Percentiles rank a stretch among this genome's conserved stretches.
These are phyloP conservation scores for Himantopus leucocephalus DNA, from an alignment of 2,113 vertebrate species.

Conservation along the genomic window DNA sequence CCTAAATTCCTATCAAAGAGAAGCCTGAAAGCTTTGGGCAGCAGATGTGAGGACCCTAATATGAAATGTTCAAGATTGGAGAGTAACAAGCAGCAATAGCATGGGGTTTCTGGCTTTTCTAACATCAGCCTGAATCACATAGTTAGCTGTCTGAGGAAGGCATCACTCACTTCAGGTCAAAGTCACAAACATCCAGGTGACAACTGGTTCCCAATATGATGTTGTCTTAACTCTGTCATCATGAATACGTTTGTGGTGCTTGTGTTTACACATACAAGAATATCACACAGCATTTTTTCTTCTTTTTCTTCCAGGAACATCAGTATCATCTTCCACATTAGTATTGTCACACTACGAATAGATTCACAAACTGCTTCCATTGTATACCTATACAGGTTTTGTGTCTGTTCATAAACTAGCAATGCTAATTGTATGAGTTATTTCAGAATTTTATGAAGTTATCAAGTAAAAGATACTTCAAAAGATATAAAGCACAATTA, in stretches of 20 bases:
- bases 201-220: neutral
- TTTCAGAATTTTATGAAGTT: neutral
- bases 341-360: neutral
- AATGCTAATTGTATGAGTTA: neutral
- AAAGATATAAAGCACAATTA: neutral
- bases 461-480: neutral
- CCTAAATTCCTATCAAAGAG: neutral
- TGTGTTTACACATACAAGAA: neutral
- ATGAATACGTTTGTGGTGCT: neutral
- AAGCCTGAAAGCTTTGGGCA: neutral
- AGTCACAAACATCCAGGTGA: neutral
- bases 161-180: neutral
- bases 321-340: neutral
- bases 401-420: neutral
- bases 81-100: neutral
- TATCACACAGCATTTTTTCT: neutral
- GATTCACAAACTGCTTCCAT: neutral
- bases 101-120: neutral
- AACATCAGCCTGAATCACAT: neutral
- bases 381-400: neutral
- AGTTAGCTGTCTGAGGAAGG: neutral
- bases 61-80: rapidly evolving
- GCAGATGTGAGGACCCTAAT: neutral
- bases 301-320: neutral
- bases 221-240: neutral